Conservation (phyloP, 2,888 invertebrate species). For the Parnassius apollo region DNA sequence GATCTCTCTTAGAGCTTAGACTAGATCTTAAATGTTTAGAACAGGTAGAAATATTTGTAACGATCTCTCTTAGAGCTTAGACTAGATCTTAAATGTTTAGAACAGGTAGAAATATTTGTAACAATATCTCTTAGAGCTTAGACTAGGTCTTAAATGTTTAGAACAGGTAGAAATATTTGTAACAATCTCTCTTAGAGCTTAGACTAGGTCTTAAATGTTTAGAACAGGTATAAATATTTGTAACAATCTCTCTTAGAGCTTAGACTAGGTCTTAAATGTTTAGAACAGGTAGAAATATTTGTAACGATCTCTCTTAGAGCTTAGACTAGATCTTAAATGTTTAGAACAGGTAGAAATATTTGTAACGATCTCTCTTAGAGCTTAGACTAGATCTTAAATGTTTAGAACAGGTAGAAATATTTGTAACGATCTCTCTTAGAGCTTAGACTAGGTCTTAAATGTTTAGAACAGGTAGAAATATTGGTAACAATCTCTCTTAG, state of each 20-base stretch:
- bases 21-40: background rate
- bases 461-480: background rate
- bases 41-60: background rate
- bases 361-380: background rate
- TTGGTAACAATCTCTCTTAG: background rate
- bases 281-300: background rate
- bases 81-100: background rate
- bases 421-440: background rate
- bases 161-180: background rate
- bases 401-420: background rate
- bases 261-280: background rate
- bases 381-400: background rate
- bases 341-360: background rate
- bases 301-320: background rate
- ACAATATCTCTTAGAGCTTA: background rate
- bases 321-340: background rate
- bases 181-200: background rate
- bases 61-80: background rate
- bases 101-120: background rate
- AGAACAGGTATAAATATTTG: background rate
- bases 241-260: background rate
- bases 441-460: background rate
- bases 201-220: background rate
- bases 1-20: background rate
- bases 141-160: background rate